Percentiles rank a stretch among this genome's conserved stretches.
These are phyloP conservation scores for Synanthedon tipuliformis DNA, from an alignment of 2,888 invertebrate genomes.

Conservation along the genomic window DNA sequence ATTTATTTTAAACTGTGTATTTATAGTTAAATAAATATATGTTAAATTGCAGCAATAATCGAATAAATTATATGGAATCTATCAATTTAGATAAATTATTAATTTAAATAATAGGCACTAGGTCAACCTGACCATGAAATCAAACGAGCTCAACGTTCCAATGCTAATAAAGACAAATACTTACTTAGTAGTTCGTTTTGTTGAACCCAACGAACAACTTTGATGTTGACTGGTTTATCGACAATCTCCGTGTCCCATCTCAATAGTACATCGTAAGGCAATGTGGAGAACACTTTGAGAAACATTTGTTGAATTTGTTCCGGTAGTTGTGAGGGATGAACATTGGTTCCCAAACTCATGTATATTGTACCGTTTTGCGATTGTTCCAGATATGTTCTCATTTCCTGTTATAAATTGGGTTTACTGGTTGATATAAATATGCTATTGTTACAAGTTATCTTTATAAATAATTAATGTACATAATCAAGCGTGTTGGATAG, in stretches of 20 bases:
- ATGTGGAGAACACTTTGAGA: constrained; percentile 12
- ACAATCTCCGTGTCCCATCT: constrained; percentile 22
- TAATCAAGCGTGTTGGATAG: too few relatives aligned
- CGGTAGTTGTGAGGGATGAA: constrained; percentile 14
- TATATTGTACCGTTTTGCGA: constrained; percentile 16
- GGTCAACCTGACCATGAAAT: too few relatives aligned
- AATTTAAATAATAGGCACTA: too few relatives aligned
- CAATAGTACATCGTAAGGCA: constrained; percentile 24
- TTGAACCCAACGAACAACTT: constrained; percentile 25
- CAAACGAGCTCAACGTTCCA: too few relatives aligned
- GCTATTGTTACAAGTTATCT: too few relatives aligned
- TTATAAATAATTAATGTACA: too few relatives aligned
- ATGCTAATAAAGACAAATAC: constrained; percentile 5
- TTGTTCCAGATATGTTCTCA: constrained; percentile 2
- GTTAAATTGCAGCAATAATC: too few relatives aligned
- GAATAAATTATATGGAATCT: too few relatives aligned
- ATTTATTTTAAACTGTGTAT: too few relatives aligned
- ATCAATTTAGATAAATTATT: too few relatives aligned
- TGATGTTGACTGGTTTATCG: constrained; percentile 21
- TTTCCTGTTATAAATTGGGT: not conserved
- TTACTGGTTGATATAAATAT: too few relatives aligned
- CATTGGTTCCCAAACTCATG: constrained; percentile 33
- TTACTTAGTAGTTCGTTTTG: constrained; percentile 24
- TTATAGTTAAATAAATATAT: too few relatives aligned
- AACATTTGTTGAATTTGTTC: constrained; percentile 13